Evolutionary conservation across 2,797 vertebrate genomes (phyloP), one percentile per base, ranked within the genome.

Genomic region (Sternotherus odoratus): DNA sequence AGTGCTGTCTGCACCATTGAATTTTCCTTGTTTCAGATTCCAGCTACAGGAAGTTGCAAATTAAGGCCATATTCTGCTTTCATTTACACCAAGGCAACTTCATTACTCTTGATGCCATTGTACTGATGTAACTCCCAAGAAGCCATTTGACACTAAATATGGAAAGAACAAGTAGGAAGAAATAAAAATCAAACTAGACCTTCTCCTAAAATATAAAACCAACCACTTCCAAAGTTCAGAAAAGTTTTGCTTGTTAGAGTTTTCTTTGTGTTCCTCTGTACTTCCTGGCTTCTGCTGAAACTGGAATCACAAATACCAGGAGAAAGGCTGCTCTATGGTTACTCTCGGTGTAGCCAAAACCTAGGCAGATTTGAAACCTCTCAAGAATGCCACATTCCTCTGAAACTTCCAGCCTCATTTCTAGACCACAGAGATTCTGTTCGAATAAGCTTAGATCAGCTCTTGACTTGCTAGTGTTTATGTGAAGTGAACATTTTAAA

Each of bases 271-370:
- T 90, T 96, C 49, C 15, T 48, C 30, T 15, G 72, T 12, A 4
- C 79, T 96, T 97, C 92, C 82, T 95, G 96, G 88, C 92, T 96
- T 93, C 88, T 93, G 75, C 51, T 5, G 51, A 92, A 96, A 95
- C 84, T 89, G 95, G 95, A 96, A 91, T 89, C 72, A 50, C 53
- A 54, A 26, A 8, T 69, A 19, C 54, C 12, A 63, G 36, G 39
- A 78, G 51, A 6, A 74, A 80, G 54, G 46, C 51, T 77, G 49
- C 82, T 89, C 77, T 46, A 75, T 43, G 54, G 69, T n/a, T 43
- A 36, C 30, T 57, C 16, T 1, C 50, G 10, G 50, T n/a, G 13
- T 7, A 81, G 87, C 69, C 81, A 88, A 83, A 82, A 72, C 49
- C 85, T 56, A 51, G 51, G 85, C n/a, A 43, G 54, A 92, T 57